Base-by-base conservation (phyloP, 2,797 vertebrate genomes). In the Odontamblyopus rebecca region DNA sequence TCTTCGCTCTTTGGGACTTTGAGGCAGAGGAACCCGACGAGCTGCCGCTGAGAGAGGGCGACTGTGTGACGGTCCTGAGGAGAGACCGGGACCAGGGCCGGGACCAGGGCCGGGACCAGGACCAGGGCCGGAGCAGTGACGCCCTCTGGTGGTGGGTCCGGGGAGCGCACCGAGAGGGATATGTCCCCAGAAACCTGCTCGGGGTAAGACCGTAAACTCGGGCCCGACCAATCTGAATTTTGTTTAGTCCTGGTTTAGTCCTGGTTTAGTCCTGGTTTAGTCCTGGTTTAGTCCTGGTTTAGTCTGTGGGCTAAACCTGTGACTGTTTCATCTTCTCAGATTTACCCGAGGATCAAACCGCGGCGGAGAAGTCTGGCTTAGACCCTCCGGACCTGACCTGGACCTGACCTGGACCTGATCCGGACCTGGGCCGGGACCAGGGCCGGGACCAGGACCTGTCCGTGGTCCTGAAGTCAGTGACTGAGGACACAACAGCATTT, bases 131-230 rank as follows among this genome's bases (percentile, higher is more conserved):
- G 8, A 88, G 93, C 62, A 90, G 93, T 0, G 97, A 98, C 72
- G 90, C 90, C 0, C 95, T 97, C 65, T 99, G 97, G 98, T 99
- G 97, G 98, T 98, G 97, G 97, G 96, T 95, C 0, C 92, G 96
- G 48, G 94, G 96, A 2, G 92, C 87, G 0, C 96, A 96, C 77
- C 77, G 79, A 2, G 96, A 99, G 74, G 97, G 97, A 41, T 98
- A 97, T 0, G 93, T 98, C 23, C 95, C 97, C 1, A 94, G 97
- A 19, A 99, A 98, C 87, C 86, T 98, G 68, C 94, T 99, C 30
- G 98, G 98, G 90, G 98, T 99, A 66, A 89, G 83, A 26, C 16
- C 0, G 7, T 0, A 32, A n/a, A 35, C 3, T 23, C 9, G 8
- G 3, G 0, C 29, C 4, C 32, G 26, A 27, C 1, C 4, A 8